These are phyloP conservation scores for Odocoileus virginianus DNA, from an alignment of 2,113 vertebrate species.

Conservation along the genomic window DNA sequence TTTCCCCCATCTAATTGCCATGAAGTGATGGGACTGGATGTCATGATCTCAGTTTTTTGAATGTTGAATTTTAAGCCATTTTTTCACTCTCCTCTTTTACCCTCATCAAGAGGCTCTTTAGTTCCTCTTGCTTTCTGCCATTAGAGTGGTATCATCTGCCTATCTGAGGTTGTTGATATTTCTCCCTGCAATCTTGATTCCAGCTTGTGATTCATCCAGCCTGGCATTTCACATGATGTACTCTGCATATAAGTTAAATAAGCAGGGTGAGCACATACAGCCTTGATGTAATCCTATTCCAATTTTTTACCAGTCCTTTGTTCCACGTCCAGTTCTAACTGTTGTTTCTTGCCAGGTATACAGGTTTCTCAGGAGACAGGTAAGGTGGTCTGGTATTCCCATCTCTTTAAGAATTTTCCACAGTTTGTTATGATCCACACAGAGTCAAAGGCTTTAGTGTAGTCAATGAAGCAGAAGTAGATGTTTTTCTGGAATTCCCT, in stretches of 20 bases:
- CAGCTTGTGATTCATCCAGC: background rate
- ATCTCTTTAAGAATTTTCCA: background rate
- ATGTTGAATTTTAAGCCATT: background rate
- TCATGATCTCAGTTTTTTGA: background rate
- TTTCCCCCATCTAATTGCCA: background rate
- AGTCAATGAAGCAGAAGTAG: background rate
- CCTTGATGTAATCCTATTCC: background rate
- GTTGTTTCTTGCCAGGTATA: background rate
- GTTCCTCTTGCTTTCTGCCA: background rate
- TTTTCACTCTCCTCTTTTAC: background rate
- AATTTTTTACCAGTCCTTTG: background rate
- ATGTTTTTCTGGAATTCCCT: background rate
- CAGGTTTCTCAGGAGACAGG: background rate
- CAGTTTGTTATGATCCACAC: background rate
- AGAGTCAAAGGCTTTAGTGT: background rate
- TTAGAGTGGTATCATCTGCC: background rate
- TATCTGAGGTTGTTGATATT: background rate
- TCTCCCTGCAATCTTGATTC: background rate
- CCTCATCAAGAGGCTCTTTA: background rate
- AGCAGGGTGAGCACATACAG: background rate
- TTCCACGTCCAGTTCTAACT: background rate
- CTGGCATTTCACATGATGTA: background rate
- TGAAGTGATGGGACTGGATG: background rate
- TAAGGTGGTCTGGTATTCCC: background rate
- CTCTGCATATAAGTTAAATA: background rate